phyloP scores from a whole-genome alignment of 2,113 vertebrate genomes.

The Hypomesus transpacificus region DNA sequence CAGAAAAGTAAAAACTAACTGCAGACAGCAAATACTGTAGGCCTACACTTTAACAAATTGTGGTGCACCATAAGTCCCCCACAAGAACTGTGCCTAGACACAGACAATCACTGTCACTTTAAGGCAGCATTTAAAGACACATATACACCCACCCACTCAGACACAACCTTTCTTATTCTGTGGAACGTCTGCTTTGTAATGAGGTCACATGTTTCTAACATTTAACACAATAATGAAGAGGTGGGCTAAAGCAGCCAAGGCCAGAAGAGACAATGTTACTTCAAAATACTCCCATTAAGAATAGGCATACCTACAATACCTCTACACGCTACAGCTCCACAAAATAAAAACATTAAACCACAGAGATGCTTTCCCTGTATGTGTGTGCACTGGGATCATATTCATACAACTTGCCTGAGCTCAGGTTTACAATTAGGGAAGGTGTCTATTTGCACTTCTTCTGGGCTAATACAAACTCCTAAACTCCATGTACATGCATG shows the following conservation, averaged over 20 bases:
- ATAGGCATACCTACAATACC: background rate
- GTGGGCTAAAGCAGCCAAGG: background rate
- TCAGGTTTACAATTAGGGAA: no score
- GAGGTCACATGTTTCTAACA: constrained; percentile 35
- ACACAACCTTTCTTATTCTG: background rate
- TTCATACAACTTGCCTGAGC: no score
- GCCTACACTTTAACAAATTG: constrained; percentile 7
- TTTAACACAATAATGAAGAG: constrained; percentile 19
- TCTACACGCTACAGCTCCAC: background rate
- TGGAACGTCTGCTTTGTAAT: constrained; percentile 35
- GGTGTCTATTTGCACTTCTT: no score
- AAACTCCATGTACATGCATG: no score
- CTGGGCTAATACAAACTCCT: no score
- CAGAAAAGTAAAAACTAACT: constrained; percentile 5
- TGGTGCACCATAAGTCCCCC: constrained; percentile 32
- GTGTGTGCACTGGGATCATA: no score
- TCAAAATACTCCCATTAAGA: background rate
- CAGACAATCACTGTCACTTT: constrained; percentile 51
- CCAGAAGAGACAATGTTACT: constrained; percentile 1
- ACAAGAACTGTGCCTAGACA: constrained; percentile 44
- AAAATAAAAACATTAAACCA: no score
- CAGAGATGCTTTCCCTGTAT: no score
- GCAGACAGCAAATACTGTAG: constrained; percentile 27
- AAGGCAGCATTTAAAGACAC: background rate
- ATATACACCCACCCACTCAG: background rate